Base-by-base conservation (phyloP, 2,113 vertebrate genomes). In the Zosterops hypoxanthus region DNA sequence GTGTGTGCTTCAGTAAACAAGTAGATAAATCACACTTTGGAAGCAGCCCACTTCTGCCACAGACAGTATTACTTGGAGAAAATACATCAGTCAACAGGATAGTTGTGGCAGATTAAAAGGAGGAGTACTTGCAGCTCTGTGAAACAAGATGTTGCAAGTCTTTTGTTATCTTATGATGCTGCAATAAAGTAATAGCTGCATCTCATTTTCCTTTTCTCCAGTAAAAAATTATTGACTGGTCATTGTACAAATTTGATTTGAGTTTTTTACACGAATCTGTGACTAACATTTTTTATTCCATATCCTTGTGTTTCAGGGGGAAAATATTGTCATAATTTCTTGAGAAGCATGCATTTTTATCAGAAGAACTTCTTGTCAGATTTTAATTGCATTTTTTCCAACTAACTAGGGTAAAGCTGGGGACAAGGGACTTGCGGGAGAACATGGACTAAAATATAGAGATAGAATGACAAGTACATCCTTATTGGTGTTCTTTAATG, bases 321-420 rank as follows among this genome's bases (percentile, higher is more conserved):
- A 16, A 50, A 77, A 63, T 14, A 13, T 11, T 52, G 11, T 47
- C 25, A 23, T 53, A 39, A 53, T 60, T 83, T 60, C 71, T 69
- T 63, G 21, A 65, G 39, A 77, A 69, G 22, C 66, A 68, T 57
- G 5, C 5, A 28, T 56, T 84, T 92, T 93, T 88, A 69, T 57
- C 63, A 78, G 36, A 33, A 69, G 36, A 86, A 12, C 16, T 8
- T 39, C 18, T 64, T 73, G 92, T 76, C 65, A 46, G 9, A 76
- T 47, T 72, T 71, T 60, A 65, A 57, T 82, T 86, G 11, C 26
- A 5, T 77, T 68, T 90, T 95, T 46, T 73, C 31, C 80, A 44
- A 36, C 73, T 82, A 49, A 83, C 57, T 80, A 97, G 91, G 94
- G 96, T 82, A 91, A 95, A 76, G 19, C 4, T 64, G 96, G 91